These are phyloP conservation scores for Melieria picta DNA, from an alignment of 2,888 invertebrate species.

Conservation along the genomic window DNA sequence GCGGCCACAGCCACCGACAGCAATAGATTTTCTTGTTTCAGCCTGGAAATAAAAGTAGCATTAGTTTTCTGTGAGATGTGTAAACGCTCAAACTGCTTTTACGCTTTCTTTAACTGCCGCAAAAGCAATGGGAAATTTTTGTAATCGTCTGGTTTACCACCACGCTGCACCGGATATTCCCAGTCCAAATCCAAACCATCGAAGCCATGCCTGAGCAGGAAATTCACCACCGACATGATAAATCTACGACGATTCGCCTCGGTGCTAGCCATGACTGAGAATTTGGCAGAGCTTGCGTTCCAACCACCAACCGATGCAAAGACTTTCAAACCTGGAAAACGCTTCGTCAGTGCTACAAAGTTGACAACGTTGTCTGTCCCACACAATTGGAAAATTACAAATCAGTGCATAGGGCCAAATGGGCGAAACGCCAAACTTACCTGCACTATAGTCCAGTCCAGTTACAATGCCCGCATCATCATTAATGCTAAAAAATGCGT, in stretches of 20 bases:
- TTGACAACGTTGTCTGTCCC: constrained; percentile 46
- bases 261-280: constrained; percentile 82
- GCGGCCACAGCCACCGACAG: no score
- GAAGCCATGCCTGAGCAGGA: constrained; percentile 80
- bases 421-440: no score
- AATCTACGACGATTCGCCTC: constrained; percentile 77
- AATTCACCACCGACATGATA: constrained; percentile 77
- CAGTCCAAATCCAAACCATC: constrained; percentile 93
- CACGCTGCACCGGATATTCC: constrained; percentile 83
- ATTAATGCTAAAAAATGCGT: no score
- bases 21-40: no score
- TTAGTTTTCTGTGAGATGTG: no score
- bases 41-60: no score
- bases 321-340: constrained; percentile 69
- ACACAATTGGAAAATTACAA: no score
- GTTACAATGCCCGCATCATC: no score
- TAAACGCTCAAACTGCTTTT: background rate
- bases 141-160: constrained; percentile 46
- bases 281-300: constrained; percentile 92
- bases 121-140: constrained; percentile 45
- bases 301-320: constrained; percentile 90
- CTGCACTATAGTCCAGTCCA: no score
- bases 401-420: no score
- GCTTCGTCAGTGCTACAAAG: constrained; percentile 48
- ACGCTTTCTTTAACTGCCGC: constrained; percentile 48